Conservation (phyloP, 53 echinoderm and acorn worm species). For the Actinopyga echinites region DNA sequence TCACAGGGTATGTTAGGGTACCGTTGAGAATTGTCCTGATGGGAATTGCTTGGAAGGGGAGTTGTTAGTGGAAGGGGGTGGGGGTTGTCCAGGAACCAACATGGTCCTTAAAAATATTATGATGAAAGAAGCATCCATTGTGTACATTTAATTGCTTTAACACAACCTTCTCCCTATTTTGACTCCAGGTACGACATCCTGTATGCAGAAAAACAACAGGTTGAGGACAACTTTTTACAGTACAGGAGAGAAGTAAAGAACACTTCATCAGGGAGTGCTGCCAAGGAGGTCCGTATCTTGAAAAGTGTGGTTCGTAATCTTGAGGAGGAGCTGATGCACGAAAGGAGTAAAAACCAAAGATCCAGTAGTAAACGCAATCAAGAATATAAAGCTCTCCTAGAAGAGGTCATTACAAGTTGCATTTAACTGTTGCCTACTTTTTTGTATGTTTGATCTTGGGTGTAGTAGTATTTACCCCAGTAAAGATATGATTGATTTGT, state of each 20-base stretch:
- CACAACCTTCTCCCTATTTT: too few species aligned
- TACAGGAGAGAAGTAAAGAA: slow-evolving; percentile 94
- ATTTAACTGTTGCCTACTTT: not conserved
- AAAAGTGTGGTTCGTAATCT: slow-evolving; percentile 81
- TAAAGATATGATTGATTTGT: too few species aligned
- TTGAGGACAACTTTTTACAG: slow-evolving; percentile 82
- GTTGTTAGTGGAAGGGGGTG: too few species aligned
- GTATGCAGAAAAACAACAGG: slow-evolving; percentile 72
- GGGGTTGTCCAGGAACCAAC: too few species aligned
- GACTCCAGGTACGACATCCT: slow-evolving; percentile 74
- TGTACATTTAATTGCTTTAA: too few species aligned
- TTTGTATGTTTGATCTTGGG: not conserved
- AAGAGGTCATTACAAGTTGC: slow-evolving; percentile 61
- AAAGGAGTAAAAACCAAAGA: slow-evolving; percentile 75
- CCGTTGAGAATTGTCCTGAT: too few species aligned
- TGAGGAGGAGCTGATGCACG: slow-evolving; percentile 84
- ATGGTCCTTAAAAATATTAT: too few species aligned
- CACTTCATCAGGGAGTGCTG: slow-evolving; percentile 86
- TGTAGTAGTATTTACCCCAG: too few species aligned
- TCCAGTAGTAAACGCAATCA: slow-evolving; percentile 83
- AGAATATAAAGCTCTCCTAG: slow-evolving; percentile 77
- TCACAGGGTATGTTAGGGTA: too few species aligned
- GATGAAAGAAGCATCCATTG: too few species aligned
- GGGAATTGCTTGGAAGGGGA: too few species aligned
- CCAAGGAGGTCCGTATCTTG: slow-evolving; percentile 86